Evolutionary conservation across 2,888 invertebrate genomes (phyloP), one percentile per base, ranked within the genome.

Genomic region (Tridacna gigas): DNA sequence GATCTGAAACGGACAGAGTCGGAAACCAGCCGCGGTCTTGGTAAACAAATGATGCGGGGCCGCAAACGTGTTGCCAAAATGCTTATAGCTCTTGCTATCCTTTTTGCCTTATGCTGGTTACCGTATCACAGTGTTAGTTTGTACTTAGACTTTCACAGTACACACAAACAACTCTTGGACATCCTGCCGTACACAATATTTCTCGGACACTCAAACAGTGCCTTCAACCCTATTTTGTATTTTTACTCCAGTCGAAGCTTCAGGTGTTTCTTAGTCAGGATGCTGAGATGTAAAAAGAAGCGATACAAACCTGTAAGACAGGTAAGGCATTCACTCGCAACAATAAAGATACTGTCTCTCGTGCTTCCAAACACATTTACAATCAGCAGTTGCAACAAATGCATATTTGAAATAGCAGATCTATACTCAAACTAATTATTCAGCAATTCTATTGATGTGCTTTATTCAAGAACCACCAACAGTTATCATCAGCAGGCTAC

Each of bases 101-200:
- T 97, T 28, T 97, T 97, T 92, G 97, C 97, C 0, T 93, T 96
- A 7, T 97, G 97, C 94, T 97, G 97, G 97, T 95, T 97, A 67
- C 97, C 97, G 0, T 97, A 97, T 95, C 97, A 97, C 94, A 96
- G 97, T 71, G 95, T 97, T 37, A 96, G 96, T 91, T 95, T 97
- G 22, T 95, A 97, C 75, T 94, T 96, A 11, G 97, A 97, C 91
- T 95, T 96, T 73, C 89, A 91, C 75, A 89, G 89, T 15, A 77
- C 88, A 2, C 85, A 90, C 12, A 82, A 83, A 9, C 79, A 76
- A 12, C 91, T 95, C 60, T 95, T 95, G 0, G 95, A 95, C 69
- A 90, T 93, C n/a, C 84, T 94, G 11, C 96, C 96, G 0, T 97
- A 97, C 92, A 96, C 97, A 13, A 95, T 97, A 48, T 95, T 97